These are phyloP conservation scores for Piaya cayana DNA, from an alignment of 2,113 vertebrate genomes.

Conservation along the genomic window DNA sequence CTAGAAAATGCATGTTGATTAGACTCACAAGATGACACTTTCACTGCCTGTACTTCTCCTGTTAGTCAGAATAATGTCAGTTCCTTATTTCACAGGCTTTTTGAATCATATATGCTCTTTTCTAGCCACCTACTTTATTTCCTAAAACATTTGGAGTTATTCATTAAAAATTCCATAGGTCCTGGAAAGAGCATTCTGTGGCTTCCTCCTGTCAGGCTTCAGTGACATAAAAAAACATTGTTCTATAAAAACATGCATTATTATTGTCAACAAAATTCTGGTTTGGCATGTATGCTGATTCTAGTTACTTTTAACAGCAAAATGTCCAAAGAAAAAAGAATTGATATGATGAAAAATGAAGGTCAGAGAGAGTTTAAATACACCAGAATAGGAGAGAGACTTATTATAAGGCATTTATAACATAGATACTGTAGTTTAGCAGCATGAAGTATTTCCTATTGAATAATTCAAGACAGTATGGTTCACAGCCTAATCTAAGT, in stretches of 20 bases:
- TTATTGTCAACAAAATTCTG: not conserved
- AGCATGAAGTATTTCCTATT: not conserved
- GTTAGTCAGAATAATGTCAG: not conserved
- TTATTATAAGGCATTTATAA: constrained; percentile 24
- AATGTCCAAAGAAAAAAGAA: not conserved
- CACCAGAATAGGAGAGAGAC: not conserved
- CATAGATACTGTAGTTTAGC: not conserved
- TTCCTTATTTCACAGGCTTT: not conserved
- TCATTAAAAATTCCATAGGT: not conserved
- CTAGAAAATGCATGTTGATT: not conserved
- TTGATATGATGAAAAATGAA: not conserved
- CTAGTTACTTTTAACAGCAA: not conserved
- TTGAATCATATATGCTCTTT: not conserved
- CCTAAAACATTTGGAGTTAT: not conserved
- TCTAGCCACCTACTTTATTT: not conserved
- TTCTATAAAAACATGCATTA: not conserved
- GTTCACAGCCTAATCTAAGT: not conserved
- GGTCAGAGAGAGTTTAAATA: constrained; percentile 42
- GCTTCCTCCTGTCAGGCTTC: not conserved
- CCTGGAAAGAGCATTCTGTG: not conserved
- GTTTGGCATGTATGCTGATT: not conserved
- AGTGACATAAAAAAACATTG: not conserved
- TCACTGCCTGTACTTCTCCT: not conserved
- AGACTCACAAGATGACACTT: not conserved
- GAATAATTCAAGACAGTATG: constrained; percentile 31